Evolutionary conservation across 2,888 invertebrate species (phyloP).

Genomic region (Pyrrhia umbra): DNA sequence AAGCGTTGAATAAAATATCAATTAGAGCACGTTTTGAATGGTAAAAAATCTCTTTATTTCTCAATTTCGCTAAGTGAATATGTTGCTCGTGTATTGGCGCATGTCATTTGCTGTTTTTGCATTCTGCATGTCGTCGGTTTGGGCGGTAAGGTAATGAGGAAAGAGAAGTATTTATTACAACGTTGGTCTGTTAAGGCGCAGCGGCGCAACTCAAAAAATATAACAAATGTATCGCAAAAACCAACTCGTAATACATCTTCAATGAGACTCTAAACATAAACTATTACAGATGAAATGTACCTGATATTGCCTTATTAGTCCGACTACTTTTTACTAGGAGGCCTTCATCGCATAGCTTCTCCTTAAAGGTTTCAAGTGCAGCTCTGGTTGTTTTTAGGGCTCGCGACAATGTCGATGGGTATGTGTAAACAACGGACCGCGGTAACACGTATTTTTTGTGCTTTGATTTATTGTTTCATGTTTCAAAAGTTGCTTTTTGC

Average conservation of each 20-base stretch:
- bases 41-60: constrained; percentile 85
- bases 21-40: constrained; percentile 84
- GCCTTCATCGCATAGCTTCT: constrained; percentile 60
- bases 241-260: constrained; percentile 35
- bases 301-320: constrained; percentile 51
- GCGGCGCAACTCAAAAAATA: constrained; percentile 36
- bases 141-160: constrained; percentile 88
- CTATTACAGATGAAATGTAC: constrained; percentile 54
- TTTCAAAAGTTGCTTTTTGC: constrained; percentile 86
- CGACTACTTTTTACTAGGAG: constrained; percentile 51
- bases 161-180: constrained; percentile 85
- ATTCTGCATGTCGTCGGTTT: constrained; percentile 78
- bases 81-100: constrained; percentile 79
- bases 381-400: constrained; percentile 73
- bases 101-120: constrained; percentile 88
- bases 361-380: constrained; percentile 75
- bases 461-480: constrained; percentile 88
- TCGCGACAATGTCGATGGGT: constrained; percentile 83
- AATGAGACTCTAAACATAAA: constrained; percentile 48
- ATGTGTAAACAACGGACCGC: constrained; percentile 85
- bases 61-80: constrained; percentile 88
- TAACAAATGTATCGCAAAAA: constrained; percentile 34
- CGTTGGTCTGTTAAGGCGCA: constrained; percentile 70
- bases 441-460: constrained; percentile 88
- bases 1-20: constrained; percentile 88